A percentile compares a stretch with the other conserved stretches of the same genome.
Conservation (phyloP, 2,888 invertebrate species). For the Poecilobothrus nobilitatus region DNA sequence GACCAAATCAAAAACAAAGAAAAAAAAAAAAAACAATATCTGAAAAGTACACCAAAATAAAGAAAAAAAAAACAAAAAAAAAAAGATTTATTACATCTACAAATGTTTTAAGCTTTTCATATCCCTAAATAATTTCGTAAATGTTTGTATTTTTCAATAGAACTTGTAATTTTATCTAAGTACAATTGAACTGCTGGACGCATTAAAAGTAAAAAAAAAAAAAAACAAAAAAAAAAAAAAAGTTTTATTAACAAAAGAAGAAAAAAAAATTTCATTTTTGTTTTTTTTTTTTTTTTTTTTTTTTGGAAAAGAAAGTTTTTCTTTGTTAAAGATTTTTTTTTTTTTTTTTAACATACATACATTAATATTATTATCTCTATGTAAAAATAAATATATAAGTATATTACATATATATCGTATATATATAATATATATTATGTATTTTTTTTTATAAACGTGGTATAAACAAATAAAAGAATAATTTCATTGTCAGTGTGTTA, state of each 20-base stretch:
- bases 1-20: too few relatives aligned
- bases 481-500: too few relatives aligned
- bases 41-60: background rate
- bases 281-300: background rate
- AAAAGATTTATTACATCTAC: constrained; percentile 1
- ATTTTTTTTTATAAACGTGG: background rate
- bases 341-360: too few relatives aligned
- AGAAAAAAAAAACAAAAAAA: background rate
- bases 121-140: background rate
- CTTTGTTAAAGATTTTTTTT: background rate
- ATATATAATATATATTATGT: background rate
- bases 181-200: constrained; percentile 1
- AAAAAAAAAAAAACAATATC: background rate
- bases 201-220: background rate
- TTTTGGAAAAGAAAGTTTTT: background rate
- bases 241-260: background rate
- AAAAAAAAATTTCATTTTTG: background rate
- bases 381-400: background rate
- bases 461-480: too few relatives aligned
- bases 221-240: background rate
- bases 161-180: constrained; percentile 1
- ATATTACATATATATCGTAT: background rate
- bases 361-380: background rate
- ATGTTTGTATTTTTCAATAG: background rate
- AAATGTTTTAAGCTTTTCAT: constrained; percentile 1